Percentiles rank a stretch among this genome's conserved stretches.
Conservation (phyloP, 2,113 vertebrate species). For the Theropithecus gelada region DNA sequence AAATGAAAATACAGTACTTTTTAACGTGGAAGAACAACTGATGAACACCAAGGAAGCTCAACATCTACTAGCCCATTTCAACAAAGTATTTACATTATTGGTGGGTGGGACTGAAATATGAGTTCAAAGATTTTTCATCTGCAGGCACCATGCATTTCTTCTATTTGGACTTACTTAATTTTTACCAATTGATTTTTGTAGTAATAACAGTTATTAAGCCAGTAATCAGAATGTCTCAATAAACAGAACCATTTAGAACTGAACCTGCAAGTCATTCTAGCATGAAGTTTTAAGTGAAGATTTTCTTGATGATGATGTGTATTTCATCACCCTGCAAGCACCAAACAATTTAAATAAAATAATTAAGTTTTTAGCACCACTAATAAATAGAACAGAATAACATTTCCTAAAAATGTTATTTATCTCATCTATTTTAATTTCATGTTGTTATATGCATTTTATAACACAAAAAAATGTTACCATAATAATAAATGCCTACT, state of each 20-base stretch:
- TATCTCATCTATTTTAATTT: neutral
- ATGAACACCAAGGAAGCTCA: neutral
- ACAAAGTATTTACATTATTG: neutral
- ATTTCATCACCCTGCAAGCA: neutral
- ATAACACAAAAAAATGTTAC: neutral
- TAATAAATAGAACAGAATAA: neutral
- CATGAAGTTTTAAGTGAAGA: neutral
- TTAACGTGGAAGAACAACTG: neutral
- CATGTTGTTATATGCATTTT: neutral
- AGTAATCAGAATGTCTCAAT: neutral
- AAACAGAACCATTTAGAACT: neutral
- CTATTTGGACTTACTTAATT: neutral
- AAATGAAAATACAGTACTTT: constrained; percentile 12
- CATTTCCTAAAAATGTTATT: neutral
- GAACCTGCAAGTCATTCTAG: neutral
- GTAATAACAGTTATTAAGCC: neutral
- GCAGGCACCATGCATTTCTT: neutral
- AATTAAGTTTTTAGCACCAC: neutral
- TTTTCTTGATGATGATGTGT: neutral
- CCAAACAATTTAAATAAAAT: neutral
- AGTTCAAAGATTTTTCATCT: constrained; percentile 23
- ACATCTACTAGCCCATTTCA: neutral
- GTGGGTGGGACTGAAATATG: neutral
- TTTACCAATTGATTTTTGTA: constrained; percentile 38
- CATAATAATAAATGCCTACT: neutral